Evolutionary conservation across 2,113 vertebrate genomes (phyloP).

Genomic region (Percopsis transmontana): DNA sequence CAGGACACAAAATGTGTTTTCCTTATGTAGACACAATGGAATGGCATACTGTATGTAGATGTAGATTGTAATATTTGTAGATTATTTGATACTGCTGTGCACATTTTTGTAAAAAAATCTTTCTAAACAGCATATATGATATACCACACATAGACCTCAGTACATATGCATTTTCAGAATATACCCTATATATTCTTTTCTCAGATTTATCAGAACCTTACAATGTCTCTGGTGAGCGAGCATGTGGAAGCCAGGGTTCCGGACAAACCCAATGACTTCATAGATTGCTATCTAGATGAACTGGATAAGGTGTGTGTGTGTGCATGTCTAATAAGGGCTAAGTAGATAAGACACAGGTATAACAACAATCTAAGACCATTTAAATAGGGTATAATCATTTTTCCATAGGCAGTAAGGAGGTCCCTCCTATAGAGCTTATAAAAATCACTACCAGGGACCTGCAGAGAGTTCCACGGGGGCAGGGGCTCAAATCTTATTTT

Average conservation of each 20-base stretch:
- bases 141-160: not conserved
- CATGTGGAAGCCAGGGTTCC: constrained; percentile 52
- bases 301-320: constrained; percentile 46
- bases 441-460: no score
- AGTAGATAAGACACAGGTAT: no score
- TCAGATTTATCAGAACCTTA: constrained; percentile 20
- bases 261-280: constrained; percentile 55
- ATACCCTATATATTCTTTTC: not conserved
- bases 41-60: not conserved
- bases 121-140: no score
- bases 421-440: no score
- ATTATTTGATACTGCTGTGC: not conserved
- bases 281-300: constrained; percentile 66
- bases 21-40: not conserved
- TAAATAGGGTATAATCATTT: no score
- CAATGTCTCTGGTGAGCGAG: constrained; percentile 11
- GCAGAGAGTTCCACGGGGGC: no score
- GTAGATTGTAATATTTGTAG: no score
- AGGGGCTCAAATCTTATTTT: no score
- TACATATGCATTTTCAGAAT: not conserved
- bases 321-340: no score
- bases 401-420: no score
- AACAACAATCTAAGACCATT: no score
- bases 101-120: no score
- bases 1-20: not conserved